Evolutionary conservation across 1,140 invertebrate species (phyloP), one percentile per base, ranked within the genome.

Genomic region (Pseudomyrmex sp.): DNA sequence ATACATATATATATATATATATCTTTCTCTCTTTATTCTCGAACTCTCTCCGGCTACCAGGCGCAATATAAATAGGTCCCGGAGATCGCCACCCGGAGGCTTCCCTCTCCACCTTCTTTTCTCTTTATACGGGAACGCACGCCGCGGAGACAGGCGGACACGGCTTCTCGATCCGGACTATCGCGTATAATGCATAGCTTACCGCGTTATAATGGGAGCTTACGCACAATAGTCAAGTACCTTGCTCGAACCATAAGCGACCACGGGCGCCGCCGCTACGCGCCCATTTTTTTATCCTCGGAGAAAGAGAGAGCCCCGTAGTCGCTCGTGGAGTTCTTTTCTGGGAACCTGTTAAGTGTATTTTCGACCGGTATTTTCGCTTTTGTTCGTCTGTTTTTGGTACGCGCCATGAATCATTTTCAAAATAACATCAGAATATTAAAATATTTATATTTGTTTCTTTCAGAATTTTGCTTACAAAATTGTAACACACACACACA

Each of bases 141-240:
- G 59, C 62, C 62, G 62, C 35, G 52, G 65, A 69, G 52, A 79
- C 76, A 79, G 52, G 52, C 65, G 44, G 65, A 79, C 76, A 79
- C 76, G 76, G 76, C 76, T 79, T 69, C 76, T 79, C 76, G 65
- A 79, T 70, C 59, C 76, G 76, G 76, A 46, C 66, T 70, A 70
- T 80, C 76, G 76, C 54, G 66, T 80, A 77, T 77, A 80, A 80
- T 80, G 66, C 66, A 70, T 80, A 80, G 66, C 76, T 80, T 79
- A 79, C 65, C 76, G 76, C 65, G 65, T 79, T 80, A 80, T 70
- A 80, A 80, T 80, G 54, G 76, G 20, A 80, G 76, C 76, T 80
- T 72, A 80, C 66, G 66, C 76, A 80, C 66, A 70, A 59, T 80
- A 80, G 76, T 80, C 76, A 56, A 66, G 74, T 77, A 77, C 74